Conservation (phyloP, 2,888 invertebrate species). For the Pseudococcus jackbeardsleyi region DNA sequence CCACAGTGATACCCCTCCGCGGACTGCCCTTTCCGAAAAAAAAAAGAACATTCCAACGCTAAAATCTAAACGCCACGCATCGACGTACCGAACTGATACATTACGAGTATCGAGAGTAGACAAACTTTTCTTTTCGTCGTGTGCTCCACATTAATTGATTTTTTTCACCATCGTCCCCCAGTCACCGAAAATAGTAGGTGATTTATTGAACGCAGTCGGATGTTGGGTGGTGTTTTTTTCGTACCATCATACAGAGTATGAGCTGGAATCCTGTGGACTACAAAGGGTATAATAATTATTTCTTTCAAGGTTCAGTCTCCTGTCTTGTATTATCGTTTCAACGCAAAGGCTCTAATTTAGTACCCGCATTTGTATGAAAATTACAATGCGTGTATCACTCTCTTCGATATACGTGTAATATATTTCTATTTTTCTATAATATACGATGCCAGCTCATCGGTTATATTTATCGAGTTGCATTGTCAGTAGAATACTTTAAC, state of each 20-base stretch:
- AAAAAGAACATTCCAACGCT: constrained; percentile 54
- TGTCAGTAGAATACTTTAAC: not conserved
- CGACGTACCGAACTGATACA: constrained; percentile 2
- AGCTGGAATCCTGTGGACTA: not conserved
- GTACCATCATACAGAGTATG: not conserved
- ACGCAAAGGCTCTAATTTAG: constrained; percentile 23
- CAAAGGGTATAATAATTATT: constrained; percentile 5
- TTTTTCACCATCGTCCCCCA: not conserved
- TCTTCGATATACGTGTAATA: not conserved
- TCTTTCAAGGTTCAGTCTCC: not conserved
- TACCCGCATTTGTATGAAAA: constrained; percentile 4
- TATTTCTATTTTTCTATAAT: not conserved
- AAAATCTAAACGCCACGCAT: constrained; percentile 52
- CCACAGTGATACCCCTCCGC: constrained; percentile 57
- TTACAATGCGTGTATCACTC: constrained; percentile 9
- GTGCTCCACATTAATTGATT: constrained; percentile 17
- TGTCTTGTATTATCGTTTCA: not conserved
- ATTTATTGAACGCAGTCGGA: not conserved
- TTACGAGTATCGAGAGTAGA: constrained; percentile 29
- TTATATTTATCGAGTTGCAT: not conserved
- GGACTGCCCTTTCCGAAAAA: constrained; percentile 52
- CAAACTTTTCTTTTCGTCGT: not conserved
- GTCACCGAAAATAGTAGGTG: not conserved
- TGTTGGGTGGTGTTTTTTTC: not conserved
- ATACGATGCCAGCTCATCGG: not conserved